These are phyloP conservation scores for Esox lucius DNA, from an alignment of 2,797 vertebrate species.

Conservation along the genomic window DNA sequence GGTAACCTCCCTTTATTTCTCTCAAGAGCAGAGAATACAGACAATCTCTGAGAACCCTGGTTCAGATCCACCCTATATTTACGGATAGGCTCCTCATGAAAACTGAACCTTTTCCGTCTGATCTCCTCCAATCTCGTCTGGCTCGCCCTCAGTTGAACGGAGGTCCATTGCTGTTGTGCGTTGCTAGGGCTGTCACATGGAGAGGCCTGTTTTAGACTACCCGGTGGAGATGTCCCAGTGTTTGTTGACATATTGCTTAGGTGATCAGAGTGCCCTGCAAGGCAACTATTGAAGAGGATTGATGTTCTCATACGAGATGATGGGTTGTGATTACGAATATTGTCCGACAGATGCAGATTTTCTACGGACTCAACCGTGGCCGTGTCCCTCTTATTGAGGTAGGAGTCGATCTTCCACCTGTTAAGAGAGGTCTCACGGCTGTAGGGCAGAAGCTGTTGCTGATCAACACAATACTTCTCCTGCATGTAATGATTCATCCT, in stretches of 20 bases:
- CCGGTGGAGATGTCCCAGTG: slow-evolving; percentile 72
- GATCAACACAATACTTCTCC: slow-evolving; percentile 82
- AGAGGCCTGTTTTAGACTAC: slow-evolving; percentile 40
- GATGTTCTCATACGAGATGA: slow-evolving; percentile 76
- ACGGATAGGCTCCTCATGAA: slow-evolving; percentile 74
- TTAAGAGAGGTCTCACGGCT: slow-evolving; percentile 87
- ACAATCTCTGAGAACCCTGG: slow-evolving; percentile 70
- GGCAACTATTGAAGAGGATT: slow-evolving; percentile 75
- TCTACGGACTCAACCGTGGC: slow-evolving; percentile 61
- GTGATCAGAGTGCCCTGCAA: slow-evolving; percentile 76
- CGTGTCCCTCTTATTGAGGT: slow-evolving; percentile 75
- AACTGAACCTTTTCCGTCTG: slow-evolving; percentile 82
- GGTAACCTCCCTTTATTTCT: slow-evolving; percentile 53
- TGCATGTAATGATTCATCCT: slow-evolving; percentile 65
- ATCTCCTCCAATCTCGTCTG: slow-evolving; percentile 69
- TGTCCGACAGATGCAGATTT: slow-evolving; percentile 54
- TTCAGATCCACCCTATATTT: slow-evolving; percentile 65
- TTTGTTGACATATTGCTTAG: slow-evolving; percentile 67
- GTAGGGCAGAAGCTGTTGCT: slow-evolving; percentile 86
- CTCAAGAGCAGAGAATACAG: slow-evolving; percentile 73
- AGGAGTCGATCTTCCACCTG: slow-evolving; percentile 87
- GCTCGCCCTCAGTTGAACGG: slow-evolving; percentile 50
- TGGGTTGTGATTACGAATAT: slow-evolving; percentile 20
- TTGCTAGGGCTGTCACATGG: slow-evolving; percentile 49
- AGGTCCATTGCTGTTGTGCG: slow-evolving; percentile 46